phyloP scores from a whole-genome alignment of 2,888 invertebrate genomes.

The Torymus aiolomorphi region DNA sequence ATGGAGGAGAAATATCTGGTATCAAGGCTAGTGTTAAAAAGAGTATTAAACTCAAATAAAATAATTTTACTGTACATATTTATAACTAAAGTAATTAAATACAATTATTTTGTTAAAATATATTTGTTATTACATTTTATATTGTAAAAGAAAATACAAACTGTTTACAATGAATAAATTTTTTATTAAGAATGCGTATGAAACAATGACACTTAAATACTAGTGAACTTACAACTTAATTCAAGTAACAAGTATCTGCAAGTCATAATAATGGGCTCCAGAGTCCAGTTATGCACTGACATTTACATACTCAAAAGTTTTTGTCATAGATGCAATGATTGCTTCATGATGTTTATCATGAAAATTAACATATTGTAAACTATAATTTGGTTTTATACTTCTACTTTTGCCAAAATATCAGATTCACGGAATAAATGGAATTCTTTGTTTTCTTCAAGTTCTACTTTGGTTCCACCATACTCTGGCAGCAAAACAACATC shows the following conservation, averaged over 20 bases:
- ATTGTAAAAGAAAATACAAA: constrained; percentile 41
- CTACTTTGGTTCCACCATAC: constrained; percentile 98
- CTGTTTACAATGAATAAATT: constrained; percentile 61
- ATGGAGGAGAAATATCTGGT: constrained; percentile 95
- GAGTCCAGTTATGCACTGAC: constrained; percentile 15
- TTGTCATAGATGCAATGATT: constrained; percentile 34
- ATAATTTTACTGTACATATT: constrained; percentile 7
- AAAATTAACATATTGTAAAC: constrained; percentile 51
- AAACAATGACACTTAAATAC: constrained; percentile 66
- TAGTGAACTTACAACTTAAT: constrained; percentile 63
- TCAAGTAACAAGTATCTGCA: constrained; percentile 56
- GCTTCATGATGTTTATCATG: constrained; percentile 35
- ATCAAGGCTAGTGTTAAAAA: constrained; percentile 93
- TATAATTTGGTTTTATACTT: constrained; percentile 69
- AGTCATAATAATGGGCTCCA: constrained; percentile 4
- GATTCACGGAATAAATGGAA: constrained; percentile 95
- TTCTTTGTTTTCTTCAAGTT: constrained; percentile 91
- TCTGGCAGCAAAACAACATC: constrained; percentile 97
- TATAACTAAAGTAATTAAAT: constrained; percentile 4
- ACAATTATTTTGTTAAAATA: constrained; percentile 13
- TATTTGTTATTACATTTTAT: constrained; percentile 7
- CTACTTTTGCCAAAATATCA: constrained; percentile 96
- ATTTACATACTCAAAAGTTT: constrained; percentile 25
- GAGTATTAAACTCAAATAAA: constrained; percentile 90
- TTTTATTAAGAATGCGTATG: constrained; percentile 67